Evolutionary conservation across 2,888 invertebrate genomes (phyloP).

Genomic region (Anoplius nigerrimus): DNA sequence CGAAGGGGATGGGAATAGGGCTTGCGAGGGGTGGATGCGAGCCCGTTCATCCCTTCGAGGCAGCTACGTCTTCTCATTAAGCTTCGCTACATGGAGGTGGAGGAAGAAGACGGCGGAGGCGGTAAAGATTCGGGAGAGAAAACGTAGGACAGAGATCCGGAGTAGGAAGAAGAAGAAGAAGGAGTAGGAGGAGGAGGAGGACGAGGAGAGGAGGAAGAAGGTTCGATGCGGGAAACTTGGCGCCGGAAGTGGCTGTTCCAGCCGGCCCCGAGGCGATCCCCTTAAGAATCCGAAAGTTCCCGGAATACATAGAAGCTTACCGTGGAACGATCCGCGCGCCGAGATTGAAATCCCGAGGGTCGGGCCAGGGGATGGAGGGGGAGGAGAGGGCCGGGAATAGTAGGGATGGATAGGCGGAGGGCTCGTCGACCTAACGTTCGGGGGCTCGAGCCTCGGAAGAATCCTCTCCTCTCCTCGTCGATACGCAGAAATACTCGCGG

Average conservation of each 20-base stretch:
- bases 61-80: conserved; percentile 17
- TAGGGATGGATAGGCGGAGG: too few species aligned
- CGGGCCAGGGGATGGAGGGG: conserved; percentile 13
- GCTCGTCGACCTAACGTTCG: conserved; percentile 5
- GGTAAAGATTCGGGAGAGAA: too few species aligned
- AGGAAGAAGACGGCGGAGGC: too few species aligned
- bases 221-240: conserved; percentile 25
- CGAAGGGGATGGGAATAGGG: conserved; percentile 3
- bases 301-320: conserved; percentile 23
- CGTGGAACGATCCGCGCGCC: conserved; percentile 26
- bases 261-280: conserved; percentile 38
- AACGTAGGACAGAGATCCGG: not conserved
- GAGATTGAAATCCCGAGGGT: conserved; percentile 47
- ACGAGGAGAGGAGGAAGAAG: conserved; percentile 3
- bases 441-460: not conserved
- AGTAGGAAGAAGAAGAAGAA: not conserved
- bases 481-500: conserved; percentile 6
- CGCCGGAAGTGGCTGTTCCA: conserved; percentile 38
- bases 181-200: not conserved
- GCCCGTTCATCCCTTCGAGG: conserved; percentile 10
- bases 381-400: not conserved
- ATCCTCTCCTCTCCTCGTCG: not conserved
- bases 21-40: too few species aligned
- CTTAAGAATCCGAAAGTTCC: conserved; percentile 44
- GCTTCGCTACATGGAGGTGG: not conserved